Evolutionary conservation across 2,113 vertebrate species (phyloP).

Genomic region (Ochotona princeps): DNA sequence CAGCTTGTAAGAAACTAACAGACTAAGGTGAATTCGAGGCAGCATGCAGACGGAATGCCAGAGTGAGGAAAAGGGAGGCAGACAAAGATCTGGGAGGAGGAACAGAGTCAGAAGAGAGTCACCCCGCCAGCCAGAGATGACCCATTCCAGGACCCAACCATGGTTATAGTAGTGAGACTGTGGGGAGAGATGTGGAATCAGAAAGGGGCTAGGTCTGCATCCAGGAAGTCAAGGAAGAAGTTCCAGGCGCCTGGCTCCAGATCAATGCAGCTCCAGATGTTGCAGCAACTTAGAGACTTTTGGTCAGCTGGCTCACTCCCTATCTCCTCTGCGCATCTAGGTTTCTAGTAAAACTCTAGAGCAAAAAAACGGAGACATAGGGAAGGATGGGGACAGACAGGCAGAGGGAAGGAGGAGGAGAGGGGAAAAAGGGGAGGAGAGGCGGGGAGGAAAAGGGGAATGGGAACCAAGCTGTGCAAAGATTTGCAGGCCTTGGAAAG

Average conservation of each 20-base stretch:
- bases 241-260: no score
- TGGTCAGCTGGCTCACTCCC: no score
- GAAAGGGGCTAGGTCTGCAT: neutral
- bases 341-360: no score
- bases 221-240: no score
- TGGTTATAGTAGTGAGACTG: neutral
- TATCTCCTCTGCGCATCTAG: no score
- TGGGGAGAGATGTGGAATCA: neutral
- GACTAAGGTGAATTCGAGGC: neutral
- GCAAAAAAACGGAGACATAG: no score
- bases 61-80: neutral
- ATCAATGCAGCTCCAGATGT: no score
- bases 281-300: no score
- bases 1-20: neutral
- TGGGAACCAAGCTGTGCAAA: neutral
- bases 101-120: neutral
- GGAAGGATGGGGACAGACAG: no score
- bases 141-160: neutral
- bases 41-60: neutral
- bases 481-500: rapidly evolving
- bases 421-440: no score
- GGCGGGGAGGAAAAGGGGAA: no score
- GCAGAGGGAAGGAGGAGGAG: no score
- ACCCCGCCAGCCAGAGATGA: neutral
- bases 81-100: neutral